Base-by-base conservation (phyloP, 2,113 vertebrate species). In the Callithrix jacchus region DNA sequence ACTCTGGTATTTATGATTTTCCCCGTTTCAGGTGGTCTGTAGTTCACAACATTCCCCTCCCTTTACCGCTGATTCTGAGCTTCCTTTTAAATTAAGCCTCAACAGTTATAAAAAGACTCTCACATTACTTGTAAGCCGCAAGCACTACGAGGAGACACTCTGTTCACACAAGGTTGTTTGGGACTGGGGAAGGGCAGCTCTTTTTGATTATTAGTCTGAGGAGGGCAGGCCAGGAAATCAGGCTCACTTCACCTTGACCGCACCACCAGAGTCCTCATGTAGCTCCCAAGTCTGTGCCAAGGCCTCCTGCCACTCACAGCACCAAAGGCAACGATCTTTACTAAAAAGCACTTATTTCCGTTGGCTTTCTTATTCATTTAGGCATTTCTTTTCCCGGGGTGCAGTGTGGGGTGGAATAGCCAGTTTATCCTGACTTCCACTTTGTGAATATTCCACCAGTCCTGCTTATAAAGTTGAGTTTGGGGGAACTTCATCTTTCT, bases 1-100 rank as follows among this genome's bases (percentile, higher is more conserved):
- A 98, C 8, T 21, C 96, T 97, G 97, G 97, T 98, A 98, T 98
- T 98, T 98, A 97, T 96, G 97, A 98, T 98, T 97, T 98, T 97
- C 92, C 5, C 92, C 81, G 76, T 98, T 98, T 98, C 98, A 98
- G 97, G 98, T 97, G 2, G 97, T 87, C 98, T 73, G 45, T 88
- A 97, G 98, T 98, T 98, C 98, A 97, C 79, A 97, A 88, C 91
- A 87, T 97, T 96, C 95, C 91, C 97, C 97, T 98, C 98, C 97
- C 92, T 97, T 98, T 97, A 97, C 97, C 71, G n/a, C 87, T 87
- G 79, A 89, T 97, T 92, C 97, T 49, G 88, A 95, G 71, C 90
- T 95, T 96, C 95, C 97, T 93, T 98, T 98, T 98, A 97, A 98
- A 98, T 96, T 85, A 95, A 97, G 97, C 52, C 91, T 88, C 97